Evolutionary conservation across 1,140 invertebrate genomes (phyloP).

Genomic region (Patella vulgata): DNA sequence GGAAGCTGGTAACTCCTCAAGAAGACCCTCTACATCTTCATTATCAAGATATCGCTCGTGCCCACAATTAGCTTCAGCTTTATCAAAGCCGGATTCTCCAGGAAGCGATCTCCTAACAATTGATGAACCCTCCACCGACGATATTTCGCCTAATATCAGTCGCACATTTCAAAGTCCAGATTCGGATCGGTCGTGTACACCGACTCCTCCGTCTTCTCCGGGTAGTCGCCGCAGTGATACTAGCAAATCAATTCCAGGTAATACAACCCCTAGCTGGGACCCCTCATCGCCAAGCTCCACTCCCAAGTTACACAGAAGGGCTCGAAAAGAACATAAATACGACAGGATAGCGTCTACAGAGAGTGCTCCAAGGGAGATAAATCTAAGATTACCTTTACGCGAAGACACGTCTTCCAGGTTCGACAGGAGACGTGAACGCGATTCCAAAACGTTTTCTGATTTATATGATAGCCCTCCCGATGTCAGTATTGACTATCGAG

Average conservation of each 20-base stretch:
- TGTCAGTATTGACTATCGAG: slow-evolving; percentile 10
- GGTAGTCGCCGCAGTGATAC: slow-evolving; percentile 30
- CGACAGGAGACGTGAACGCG: slow-evolving; percentile 16
- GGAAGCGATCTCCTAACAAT: slow-evolving; percentile 19
- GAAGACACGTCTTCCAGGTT: slow-evolving; percentile 26
- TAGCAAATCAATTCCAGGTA: slow-evolving; percentile 15
- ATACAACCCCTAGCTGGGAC: not conserved
- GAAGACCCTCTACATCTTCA: slow-evolving; percentile 24
- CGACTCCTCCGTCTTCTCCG: slow-evolving; percentile 44
- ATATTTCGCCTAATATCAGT: slow-evolving; percentile 10
- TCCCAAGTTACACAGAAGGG: slow-evolving; percentile 21
- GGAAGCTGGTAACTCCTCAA: slow-evolving; percentile 2
- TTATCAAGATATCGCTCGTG: slow-evolving; percentile 38
- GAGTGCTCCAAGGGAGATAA: slow-evolving; percentile 12
- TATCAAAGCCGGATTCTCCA: slow-evolving; percentile 23
- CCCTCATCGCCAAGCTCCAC: slow-evolving; percentile 28
- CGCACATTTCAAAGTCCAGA: not conserved
- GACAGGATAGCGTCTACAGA: slow-evolving; percentile 30
- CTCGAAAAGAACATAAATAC: slow-evolving; percentile 12
- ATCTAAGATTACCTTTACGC: slow-evolving; percentile 12
- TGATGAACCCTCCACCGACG: slow-evolving; percentile 12
- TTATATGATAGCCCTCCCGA: slow-evolving; percentile 13
- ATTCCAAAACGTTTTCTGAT: slow-evolving; percentile 9
- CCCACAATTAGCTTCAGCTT: slow-evolving; percentile 35
- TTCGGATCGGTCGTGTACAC: slow-evolving; percentile 24